Evolutionary conservation across 2,888 invertebrate species (phyloP), one percentile per base, ranked within the genome.

Genomic region (Trichopoda pennipes): DNA sequence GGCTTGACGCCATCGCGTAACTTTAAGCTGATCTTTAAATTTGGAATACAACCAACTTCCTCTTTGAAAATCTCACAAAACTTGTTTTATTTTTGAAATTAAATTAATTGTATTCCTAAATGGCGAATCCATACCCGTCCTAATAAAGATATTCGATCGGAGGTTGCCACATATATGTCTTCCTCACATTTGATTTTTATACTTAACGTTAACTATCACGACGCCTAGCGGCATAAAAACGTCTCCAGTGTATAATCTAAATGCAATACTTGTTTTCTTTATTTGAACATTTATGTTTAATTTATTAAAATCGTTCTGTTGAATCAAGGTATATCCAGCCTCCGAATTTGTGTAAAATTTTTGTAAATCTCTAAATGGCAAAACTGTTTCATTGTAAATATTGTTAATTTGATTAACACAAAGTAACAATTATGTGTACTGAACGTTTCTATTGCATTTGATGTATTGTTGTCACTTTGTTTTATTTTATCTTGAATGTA

Each of bases 401-500:
- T 76, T 60, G 47, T 72, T 61, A 19, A 77, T 53, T 73, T 80
- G 51, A 64, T 80, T 70, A 4, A 80, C 38, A 16, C 64, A 58
- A 63, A 55, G n/a, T n/a, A 60, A 60, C 28, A 32, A 28, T 76
- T 68, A 14, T 58, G 38, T 16, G 21, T 19, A 7, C 19, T 38
- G 16, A 61, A 44, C 14, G 61, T n/a, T n/a, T 61, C 61, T 8
- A 44, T 16, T 38, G 35, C 16, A 77, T 63, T 77, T 69, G 68
- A 23, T n/a, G 51, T 42, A 51, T 19, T 51, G 28, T 14, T 32
- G n/a, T 2, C 10, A n/a, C 16, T 10, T 47, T 74, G 14, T 64
- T 64, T 7, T 64, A n/a, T 47, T 21, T 56, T 23, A 16, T 58
- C 10, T 16, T 58, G 35, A 17, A 28, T 28, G 6, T 6, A 28